Evolutionary conservation across 2,797 vertebrate species (phyloP), one percentile per base, ranked within the genome.

Genomic region (Trematomus bernacchii): DNA sequence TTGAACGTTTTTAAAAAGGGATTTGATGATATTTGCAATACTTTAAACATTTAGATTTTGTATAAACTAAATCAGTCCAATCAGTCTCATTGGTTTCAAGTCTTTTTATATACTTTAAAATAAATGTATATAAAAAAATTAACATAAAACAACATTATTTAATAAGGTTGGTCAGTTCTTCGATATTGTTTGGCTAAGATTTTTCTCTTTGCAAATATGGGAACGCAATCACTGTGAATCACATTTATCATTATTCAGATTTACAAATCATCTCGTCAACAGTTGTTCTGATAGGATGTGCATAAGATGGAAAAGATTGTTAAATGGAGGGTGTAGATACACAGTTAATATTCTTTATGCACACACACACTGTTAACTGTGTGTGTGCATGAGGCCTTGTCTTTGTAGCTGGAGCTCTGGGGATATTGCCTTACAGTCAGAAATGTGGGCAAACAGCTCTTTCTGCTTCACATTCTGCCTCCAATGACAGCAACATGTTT

Each of bases 381-480:
- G 67, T 61, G 47, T 52, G 48, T 59, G 67, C 52, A 60, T 71
- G 63, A 48, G 76, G 50, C 55, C 48, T 14, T 6, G 51, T 69
- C 66, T 42, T 67, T 61, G 68, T 55, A 51, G 57, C 37, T 19
- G 54, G 12, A 69, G 69, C 74, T 73, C 43, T 73, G 55, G 55
- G 61, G 66, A 52, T 73, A 68, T 77, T 68, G 42, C 48, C 60
- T 89, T 87, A 81, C 87, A 81, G 66, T 82, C 82, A 73, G 58
- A 70, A 70, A 79, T 62, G 73, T 52, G 40, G 65, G 43, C 50
- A n/a, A 18, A 10, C 42, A 52, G 3, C 52, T 71, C 70, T 68
- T 42, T 79, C 59, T 30, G 54, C 58, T 46, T 73, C 48, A 37
- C 19, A 0, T 52, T 62, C 37, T 51, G 57, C 57, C 27, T 68